Conservation (phyloP, 2,888 invertebrate genomes). For the Melanophora roralis region DNA sequence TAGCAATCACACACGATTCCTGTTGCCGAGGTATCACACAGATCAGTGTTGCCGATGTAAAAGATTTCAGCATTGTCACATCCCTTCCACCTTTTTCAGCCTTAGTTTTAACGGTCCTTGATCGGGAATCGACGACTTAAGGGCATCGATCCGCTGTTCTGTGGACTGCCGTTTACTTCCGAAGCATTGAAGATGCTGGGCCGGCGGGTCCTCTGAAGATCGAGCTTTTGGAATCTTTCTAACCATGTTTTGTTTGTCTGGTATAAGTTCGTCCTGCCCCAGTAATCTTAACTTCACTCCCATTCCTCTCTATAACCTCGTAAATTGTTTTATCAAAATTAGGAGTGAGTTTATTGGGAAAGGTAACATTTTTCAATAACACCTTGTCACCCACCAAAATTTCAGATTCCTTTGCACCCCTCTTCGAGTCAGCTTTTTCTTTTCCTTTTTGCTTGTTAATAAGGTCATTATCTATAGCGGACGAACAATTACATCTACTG, state of each 20-base stretch:
- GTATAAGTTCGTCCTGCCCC: slow-evolving; percentile 44
- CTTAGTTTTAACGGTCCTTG: slow-evolving; percentile 37
- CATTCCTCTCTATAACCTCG: slow-evolving; percentile 50
- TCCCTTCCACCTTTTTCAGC: slow-evolving; percentile 35
- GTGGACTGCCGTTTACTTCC: too few species aligned
- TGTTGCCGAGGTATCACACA: too few species aligned
- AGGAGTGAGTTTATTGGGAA: slow-evolving; percentile 51
- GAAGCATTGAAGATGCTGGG: not conserved
- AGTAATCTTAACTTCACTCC: slow-evolving; percentile 30
- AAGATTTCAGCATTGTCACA: slow-evolving; percentile 26
- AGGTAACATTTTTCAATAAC: slow-evolving; percentile 38
- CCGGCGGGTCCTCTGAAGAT: not conserved
- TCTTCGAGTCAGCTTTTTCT: slow-evolving; percentile 27
- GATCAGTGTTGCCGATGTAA: slow-evolving; percentile 21
- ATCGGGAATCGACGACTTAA: slow-evolving; percentile 4
- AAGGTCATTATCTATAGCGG: slow-evolving; percentile 9
- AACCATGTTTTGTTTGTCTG: slow-evolving; percentile 38
- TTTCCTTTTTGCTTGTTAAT: slow-evolving; percentile 69
- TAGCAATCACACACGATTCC: too few species aligned
- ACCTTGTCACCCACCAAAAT: slow-evolving; percentile 45
- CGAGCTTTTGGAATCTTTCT: slow-evolving; percentile 33
- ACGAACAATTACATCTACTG: slow-evolving; percentile 12
- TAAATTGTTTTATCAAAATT: slow-evolving; percentile 46
- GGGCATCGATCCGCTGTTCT: slow-evolving; percentile 16
- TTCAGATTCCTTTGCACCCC: slow-evolving; percentile 28